These are phyloP conservation scores for Neostethus bicornis DNA, from an alignment of 2,797 vertebrate species.

Conservation along the genomic window DNA sequence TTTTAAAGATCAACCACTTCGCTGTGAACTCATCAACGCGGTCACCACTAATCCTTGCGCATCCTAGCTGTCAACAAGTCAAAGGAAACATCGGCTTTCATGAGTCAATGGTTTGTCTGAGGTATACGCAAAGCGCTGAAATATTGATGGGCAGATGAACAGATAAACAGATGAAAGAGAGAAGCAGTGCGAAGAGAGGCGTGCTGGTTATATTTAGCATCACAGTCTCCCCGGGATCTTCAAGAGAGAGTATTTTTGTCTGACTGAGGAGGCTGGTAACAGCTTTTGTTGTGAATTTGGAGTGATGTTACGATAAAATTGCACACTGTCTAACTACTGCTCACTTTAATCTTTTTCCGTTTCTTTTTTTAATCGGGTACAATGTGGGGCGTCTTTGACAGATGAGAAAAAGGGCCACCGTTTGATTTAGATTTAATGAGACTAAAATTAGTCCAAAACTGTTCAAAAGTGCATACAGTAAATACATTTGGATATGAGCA, in stretches of 20 bases:
- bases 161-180: slow-evolving; percentile 47
- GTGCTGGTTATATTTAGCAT: slow-evolving; percentile 61
- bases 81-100: slow-evolving; percentile 38
- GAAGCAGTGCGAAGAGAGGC: slow-evolving; percentile 26
- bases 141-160: slow-evolving; percentile 56
- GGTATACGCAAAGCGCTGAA: slow-evolving; percentile 43
- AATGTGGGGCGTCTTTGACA: slow-evolving; percentile 30
- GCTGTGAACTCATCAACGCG: slow-evolving; percentile 2
- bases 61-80: slow-evolving; percentile 1
- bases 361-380: slow-evolving; percentile 29
- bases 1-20: not conserved
- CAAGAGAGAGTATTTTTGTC: slow-evolving; percentile 55
- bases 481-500: no score
- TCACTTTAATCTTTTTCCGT: slow-evolving; percentile 37
- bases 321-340: slow-evolving; percentile 35
- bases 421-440: slow-evolving; percentile 8
- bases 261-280: slow-evolving; percentile 48
- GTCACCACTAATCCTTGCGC: slow-evolving; percentile 13
- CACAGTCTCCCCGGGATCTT: slow-evolving; percentile 49
- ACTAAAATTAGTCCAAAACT: not conserved
- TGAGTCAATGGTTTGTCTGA: slow-evolving; percentile 39
- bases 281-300: slow-evolving; percentile 53
- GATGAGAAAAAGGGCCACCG: not conserved
- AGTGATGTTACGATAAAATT: slow-evolving; percentile 41
- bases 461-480: no score